A percentile compares a stretch with the other conserved stretches of the same genome.
Conservation (phyloP, 2,888 invertebrate species). For the Cylindroiulus punctatus region DNA sequence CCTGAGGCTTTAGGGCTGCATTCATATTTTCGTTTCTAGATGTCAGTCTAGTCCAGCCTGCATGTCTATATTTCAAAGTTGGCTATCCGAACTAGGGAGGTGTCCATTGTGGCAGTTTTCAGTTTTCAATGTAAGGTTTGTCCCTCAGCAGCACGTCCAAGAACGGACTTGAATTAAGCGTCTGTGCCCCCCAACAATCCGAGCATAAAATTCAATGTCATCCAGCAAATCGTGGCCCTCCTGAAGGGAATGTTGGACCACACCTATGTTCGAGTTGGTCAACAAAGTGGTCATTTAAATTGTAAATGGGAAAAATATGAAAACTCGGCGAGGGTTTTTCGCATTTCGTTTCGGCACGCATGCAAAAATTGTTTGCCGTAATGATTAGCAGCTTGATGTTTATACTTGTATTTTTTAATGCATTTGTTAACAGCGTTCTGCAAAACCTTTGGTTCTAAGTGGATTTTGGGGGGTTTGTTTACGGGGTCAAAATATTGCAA, state of each 20-base stretch:
- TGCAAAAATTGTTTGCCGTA: not conserved
- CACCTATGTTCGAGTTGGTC: not conserved
- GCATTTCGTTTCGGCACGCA: not conserved
- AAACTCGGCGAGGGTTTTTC: not conserved
- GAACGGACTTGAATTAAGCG: not conserved
- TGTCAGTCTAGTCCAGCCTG: too few relatives aligned
- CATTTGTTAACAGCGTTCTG: not conserved
- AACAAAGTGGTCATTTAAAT: conserved; percentile 29
- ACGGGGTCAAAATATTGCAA: conserved; percentile 4
- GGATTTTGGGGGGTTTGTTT: not conserved
- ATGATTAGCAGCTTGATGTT: not conserved
- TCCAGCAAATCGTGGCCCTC: conserved; percentile 42
- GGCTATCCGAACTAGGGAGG: not conserved
- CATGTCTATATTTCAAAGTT: not conserved
- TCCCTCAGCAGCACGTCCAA: conserved; percentile 21
- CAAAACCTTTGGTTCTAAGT: not conserved
- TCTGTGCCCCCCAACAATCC: not conserved
- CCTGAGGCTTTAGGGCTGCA: too few relatives aligned
- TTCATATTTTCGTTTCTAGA: too few relatives aligned
- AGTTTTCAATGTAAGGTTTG: not conserved
- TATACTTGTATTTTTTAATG: not conserved
- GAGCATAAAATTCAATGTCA: conserved; percentile 42
- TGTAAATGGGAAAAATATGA: not conserved
- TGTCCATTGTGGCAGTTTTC: not conserved
- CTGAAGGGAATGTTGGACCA: conserved; percentile 37